Conservation (phyloP, 2,113 vertebrate genomes). For the Seriola aureovittata region DNA sequence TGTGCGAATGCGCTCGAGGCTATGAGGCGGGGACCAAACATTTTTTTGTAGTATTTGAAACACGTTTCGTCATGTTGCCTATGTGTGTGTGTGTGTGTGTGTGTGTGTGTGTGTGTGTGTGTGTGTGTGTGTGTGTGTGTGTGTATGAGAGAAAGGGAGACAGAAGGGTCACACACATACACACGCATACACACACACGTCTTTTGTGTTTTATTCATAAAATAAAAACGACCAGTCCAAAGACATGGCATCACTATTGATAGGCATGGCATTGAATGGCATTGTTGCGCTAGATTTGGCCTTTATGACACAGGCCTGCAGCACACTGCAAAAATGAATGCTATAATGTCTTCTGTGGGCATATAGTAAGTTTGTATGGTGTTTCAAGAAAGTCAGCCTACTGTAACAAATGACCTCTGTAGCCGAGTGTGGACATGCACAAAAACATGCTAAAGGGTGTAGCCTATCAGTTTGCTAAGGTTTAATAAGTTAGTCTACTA, state of each 20-base stretch:
- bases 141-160: not conserved
- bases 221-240: not conserved
- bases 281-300: too few species aligned
- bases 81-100: not conserved
- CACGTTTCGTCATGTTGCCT: constrained; percentile 61
- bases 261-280: too few species aligned
- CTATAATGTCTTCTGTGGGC: not conserved
- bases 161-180: not conserved
- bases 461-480: too few species aligned
- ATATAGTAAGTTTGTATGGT: not conserved
- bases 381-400: not conserved
- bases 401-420: too few species aligned
- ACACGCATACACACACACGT: constrained; percentile 3
- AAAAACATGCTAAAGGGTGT: too few species aligned
- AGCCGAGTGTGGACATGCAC: too few species aligned
- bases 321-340: not conserved
- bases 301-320: not conserved
- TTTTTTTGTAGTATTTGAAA: constrained; percentile 22
- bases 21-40: constrained; percentile 16
- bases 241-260: too few species aligned
- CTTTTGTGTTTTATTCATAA: not conserved
- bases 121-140: not conserved
- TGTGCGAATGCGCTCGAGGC: constrained; percentile 24
- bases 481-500: too few species aligned
- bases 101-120: not conserved